Base-by-base conservation (phyloP, 2,797 vertebrate genomes). In the Eulemur mongoz region DNA sequence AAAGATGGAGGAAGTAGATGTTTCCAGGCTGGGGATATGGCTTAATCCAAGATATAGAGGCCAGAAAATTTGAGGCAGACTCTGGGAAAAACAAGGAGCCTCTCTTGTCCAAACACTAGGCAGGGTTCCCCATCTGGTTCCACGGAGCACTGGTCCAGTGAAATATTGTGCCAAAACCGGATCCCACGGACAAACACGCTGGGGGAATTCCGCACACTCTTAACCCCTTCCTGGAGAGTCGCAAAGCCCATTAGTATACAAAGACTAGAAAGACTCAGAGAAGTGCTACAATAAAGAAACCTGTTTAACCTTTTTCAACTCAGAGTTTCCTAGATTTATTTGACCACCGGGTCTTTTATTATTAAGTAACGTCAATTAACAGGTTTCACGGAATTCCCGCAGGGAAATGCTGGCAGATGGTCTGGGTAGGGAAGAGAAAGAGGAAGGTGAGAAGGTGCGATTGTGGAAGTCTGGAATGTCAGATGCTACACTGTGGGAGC, bases 301-400 rank as follows among this genome's bases (percentile, higher is more conserved):
- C 57, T 30, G 15, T 22, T 85, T 43, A 48, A 57, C 27, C 35
- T 72, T 40, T 70, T 10, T 63, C 83, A 52, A 50, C 30, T 22
- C 4, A 32, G 84, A 38, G 59, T 57, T 75, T 50, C 50, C n/a
- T 35, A 65, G 72, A 78, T 91, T 76, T 91, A 65, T 72, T 9
- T 50, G 79, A 76, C 69, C 78, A 54, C 73, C 54, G 54, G 25
- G 88, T 9, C 91, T 54, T 63, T 81, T 61, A 86, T 73, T 78
- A 89, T 76, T 63, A 91, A 93, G 72, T 57, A 76, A 70, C 40
- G 45, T 63, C 83, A 91, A 89, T 92, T 73, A 54, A 35, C 38
- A 72, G 35, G 8, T 82, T 86, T 75, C 89, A 67, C 17, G 50
- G 32, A 43, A 57, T 63, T 54, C 45, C 75, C 69, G 17, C 20